Conservation (phyloP, 2,797 vertebrate species). For the Takifugu ocellatus region DNA sequence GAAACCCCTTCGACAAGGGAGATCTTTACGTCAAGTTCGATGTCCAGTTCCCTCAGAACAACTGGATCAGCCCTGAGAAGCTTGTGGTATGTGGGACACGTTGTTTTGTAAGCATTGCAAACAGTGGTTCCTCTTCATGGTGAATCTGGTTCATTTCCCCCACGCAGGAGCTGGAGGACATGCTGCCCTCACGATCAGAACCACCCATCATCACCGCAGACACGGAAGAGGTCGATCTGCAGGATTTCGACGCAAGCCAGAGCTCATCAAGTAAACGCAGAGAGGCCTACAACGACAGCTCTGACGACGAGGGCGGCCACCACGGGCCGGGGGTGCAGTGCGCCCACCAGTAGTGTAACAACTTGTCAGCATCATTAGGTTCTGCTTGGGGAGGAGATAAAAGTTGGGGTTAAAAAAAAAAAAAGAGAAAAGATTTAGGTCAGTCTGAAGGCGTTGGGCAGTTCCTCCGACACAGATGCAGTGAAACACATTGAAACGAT, state of each 20-base stretch:
- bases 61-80: constrained; percentile 97
- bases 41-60: constrained; percentile 95
- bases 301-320: constrained; percentile 91
- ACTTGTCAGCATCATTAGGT: constrained; percentile 1
- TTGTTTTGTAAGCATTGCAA: too few relatives aligned
- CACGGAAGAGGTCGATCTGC: constrained; percentile 94
- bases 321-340: constrained; percentile 96
- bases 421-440: constrained; percentile 64
- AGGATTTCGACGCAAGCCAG: constrained; percentile 90
- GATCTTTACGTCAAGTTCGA: constrained; percentile 97
- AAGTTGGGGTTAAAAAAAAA: constrained; percentile 64
- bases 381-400: constrained; percentile 20
- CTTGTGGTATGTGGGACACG: constrained; percentile 76
- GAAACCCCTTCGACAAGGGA: constrained; percentile 97
- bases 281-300: constrained; percentile 98
- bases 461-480: constrained; percentile 41
- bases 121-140: too few relatives aligned
- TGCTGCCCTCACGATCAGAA: constrained; percentile 92
- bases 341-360: constrained; percentile 88
- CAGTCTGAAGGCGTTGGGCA: constrained; percentile 57
- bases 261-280: constrained; percentile 87
- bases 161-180: constrained; percentile 92
- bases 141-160: not conserved
- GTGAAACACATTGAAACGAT: constrained; percentile 43
- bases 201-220: constrained; percentile 86